Conservation (phyloP, 1,140 invertebrate species). For the Lerema accius region DNA sequence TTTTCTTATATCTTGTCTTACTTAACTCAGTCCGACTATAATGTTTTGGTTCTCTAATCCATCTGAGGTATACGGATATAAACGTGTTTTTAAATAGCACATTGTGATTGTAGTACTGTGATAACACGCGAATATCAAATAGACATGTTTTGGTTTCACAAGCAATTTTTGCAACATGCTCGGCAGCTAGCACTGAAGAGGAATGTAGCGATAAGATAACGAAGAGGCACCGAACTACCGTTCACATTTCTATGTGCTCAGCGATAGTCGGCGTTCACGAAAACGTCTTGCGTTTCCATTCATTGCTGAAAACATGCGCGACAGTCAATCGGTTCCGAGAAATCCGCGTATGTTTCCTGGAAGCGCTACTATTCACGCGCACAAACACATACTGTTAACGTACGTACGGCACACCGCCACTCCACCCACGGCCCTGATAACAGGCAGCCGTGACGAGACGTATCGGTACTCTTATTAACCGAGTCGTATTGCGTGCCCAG, state of each 20-base stretch:
- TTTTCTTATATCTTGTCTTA: too few relatives aligned
- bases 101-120: too few relatives aligned
- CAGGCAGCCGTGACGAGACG: conserved; percentile 70
- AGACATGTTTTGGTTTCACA: neutral
- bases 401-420: conserved; percentile 61
- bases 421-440: conserved; percentile 73
- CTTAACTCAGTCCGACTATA: too few relatives aligned
- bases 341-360: conserved; percentile 77
- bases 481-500: conserved; percentile 70
- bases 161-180: conserved; percentile 7
- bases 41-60: too few relatives aligned
- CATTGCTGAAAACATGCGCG: conserved; percentile 76
- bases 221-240: neutral
- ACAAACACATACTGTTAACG: conserved; percentile 45
- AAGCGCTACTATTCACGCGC: conserved; percentile 74
- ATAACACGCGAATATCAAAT: too few relatives aligned
- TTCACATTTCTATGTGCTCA: conserved; percentile 5
- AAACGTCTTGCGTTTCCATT: conserved; percentile 56
- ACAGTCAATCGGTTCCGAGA: conserved; percentile 75
- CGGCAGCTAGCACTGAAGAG: conserved; percentile 9
- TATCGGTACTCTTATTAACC: conserved; percentile 74
- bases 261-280: conserved; percentile 41
- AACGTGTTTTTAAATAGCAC: neutral
- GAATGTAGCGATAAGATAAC: conserved; percentile 23
- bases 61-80: too few relatives aligned